These are phyloP conservation scores for Bettongia penicillata DNA, from an alignment of 2,113 vertebrate genomes.

Conservation along the genomic window DNA sequence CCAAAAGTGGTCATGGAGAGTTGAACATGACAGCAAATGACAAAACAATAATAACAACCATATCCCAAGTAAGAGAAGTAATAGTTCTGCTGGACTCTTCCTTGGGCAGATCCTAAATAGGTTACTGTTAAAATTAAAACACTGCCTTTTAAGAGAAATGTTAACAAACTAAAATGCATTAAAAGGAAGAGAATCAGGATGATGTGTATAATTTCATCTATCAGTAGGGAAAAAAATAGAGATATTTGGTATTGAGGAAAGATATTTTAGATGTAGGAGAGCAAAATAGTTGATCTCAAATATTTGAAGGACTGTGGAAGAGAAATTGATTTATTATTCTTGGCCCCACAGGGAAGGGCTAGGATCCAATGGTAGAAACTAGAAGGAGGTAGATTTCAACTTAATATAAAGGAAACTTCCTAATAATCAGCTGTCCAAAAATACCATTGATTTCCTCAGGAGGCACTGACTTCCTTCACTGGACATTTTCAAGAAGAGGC, in stretches of 20 bases:
- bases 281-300: background rate
- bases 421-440: background rate
- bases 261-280: background rate
- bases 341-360: background rate
- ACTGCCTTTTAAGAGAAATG: background rate
- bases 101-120: background rate
- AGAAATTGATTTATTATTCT: background rate
- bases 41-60: background rate
- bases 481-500: background rate
- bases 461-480: background rate
- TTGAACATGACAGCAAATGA: background rate
- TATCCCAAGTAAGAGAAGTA: background rate
- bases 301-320: background rate
- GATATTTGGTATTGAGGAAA: background rate
- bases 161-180: background rate
- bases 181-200: background rate
- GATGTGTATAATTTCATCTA: background rate
- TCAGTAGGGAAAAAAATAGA: background rate
- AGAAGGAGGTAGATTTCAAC: background rate
- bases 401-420: background rate
- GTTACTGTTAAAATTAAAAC: background rate
- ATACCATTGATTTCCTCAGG: background rate
- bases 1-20: background rate
- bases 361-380: background rate
- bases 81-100: background rate